Evolutionary conservation across 2,888 invertebrate species (phyloP).

Genomic region (Buathra laborator): DNA sequence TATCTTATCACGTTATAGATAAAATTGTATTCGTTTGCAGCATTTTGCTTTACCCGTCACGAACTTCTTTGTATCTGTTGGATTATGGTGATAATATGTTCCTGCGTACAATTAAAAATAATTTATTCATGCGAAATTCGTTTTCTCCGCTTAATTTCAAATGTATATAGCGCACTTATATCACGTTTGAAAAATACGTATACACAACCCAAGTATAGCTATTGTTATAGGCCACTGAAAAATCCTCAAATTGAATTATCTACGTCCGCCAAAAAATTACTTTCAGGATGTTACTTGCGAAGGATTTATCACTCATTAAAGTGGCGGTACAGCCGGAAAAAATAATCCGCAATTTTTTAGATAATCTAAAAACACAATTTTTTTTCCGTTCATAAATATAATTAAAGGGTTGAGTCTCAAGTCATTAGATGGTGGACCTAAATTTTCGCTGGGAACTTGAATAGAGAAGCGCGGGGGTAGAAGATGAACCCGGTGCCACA

Average conservation of each 20-base stretch:
- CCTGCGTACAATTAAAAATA: not conserved
- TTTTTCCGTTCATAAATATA: not conserved
- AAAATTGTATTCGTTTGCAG: not conserved
- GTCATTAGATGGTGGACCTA: not conserved
- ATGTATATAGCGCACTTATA: not conserved
- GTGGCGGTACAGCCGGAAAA: not conserved
- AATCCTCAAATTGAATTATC: too few species aligned
- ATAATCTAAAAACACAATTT: not conserved
- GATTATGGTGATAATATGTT: not conserved
- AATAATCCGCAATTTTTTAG: not conserved
- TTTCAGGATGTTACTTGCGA: too few species aligned
- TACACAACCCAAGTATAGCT: not conserved
- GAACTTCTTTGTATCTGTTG: not conserved
- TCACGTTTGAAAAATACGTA: not conserved
- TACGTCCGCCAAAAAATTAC: too few species aligned
- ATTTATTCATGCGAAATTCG: not conserved
- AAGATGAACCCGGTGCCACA: conserved; percentile 31
- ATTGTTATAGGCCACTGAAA: too few species aligned
- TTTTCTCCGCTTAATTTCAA: not conserved
- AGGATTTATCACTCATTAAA: too few species aligned
- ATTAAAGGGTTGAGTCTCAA: not conserved
- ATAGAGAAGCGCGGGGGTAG: not conserved
- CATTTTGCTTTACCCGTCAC: not conserved
- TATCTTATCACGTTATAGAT: not conserved
- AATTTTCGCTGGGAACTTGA: not conserved